Evolutionary conservation across 2,113 vertebrate species (phyloP).

Genomic region (Brienomyrus brachyistius): DNA sequence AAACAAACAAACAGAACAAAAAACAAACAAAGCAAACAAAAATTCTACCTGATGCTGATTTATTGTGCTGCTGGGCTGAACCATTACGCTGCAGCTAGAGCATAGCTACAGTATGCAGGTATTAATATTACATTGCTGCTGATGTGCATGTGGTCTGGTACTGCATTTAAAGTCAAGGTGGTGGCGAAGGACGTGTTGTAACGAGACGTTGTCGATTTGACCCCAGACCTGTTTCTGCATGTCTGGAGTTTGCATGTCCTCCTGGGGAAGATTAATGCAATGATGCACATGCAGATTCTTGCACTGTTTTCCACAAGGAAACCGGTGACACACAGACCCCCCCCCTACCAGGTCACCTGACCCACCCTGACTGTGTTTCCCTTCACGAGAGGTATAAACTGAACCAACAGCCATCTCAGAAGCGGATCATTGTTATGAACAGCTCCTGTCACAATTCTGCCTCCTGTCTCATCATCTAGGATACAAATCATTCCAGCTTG

Average conservation of each 20-base stretch:
- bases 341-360: background rate
- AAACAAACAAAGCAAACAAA: too few relatives aligned
- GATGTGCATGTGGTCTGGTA: background rate
- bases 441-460: background rate
- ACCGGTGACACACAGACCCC: background rate
- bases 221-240: background rate
- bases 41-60: background rate
- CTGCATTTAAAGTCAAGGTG: background rate
- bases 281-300: background rate
- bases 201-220: background rate
- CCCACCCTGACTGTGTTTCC: background rate
- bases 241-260: background rate
- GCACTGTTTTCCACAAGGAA: too few relatives aligned
- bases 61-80: too few relatives aligned
- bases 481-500: conserved; percentile 11
- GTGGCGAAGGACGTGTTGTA: background rate
- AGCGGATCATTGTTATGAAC: background rate
- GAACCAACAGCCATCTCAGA: background rate
- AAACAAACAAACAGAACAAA: too few relatives aligned
- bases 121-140: background rate
- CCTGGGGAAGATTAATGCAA: background rate
- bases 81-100: background rate
- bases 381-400: background rate
- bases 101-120: background rate
- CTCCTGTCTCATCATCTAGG: background rate